Evolutionary conservation across 2,797 vertebrate genomes (phyloP).

Genomic region (Spatula versicolor): DNA sequence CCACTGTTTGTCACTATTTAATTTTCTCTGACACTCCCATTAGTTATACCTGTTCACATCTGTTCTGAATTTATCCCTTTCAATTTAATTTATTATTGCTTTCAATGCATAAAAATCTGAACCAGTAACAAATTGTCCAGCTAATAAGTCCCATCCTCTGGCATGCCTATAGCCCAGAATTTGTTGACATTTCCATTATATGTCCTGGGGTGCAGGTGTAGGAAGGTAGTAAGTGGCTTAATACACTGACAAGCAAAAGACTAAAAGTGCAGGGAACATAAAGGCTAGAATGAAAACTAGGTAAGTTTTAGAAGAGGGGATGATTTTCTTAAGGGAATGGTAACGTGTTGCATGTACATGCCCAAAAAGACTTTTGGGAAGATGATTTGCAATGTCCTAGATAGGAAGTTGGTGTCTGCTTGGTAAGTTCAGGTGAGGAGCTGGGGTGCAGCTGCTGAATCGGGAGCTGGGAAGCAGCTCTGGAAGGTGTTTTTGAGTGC

Average conservation of each 20-base stretch:
- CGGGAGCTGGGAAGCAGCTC: not conserved
- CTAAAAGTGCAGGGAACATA: not conserved
- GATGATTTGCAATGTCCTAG: not conserved
- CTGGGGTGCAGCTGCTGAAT: not conserved
- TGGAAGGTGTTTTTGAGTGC: not conserved
- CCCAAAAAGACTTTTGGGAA: not conserved
- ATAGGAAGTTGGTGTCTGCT: not conserved
- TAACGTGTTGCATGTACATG: not conserved
- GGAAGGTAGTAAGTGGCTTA: not conserved
- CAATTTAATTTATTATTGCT: slow-evolving; percentile 59
- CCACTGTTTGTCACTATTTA: slow-evolving; percentile 59
- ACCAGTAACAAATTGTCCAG: slow-evolving; percentile 6
- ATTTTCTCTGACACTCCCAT: slow-evolving; percentile 41
- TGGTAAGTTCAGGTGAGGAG: not conserved
- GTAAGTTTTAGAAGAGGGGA: not conserved
- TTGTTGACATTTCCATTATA: not conserved
- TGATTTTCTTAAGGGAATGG: not conserved
- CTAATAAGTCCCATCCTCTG: slow-evolving; percentile 11
- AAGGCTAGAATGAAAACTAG: not conserved
- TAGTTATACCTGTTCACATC: slow-evolving; percentile 54
- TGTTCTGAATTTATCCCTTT: slow-evolving; percentile 62
- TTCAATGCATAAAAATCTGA: slow-evolving; percentile 8
- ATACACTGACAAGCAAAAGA: not conserved
- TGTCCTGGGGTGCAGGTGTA: not conserved
- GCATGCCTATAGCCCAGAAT: not conserved